phyloP scores from a whole-genome alignment of 2,113 vertebrate genomes.

The Dinomys branickii region DNA sequence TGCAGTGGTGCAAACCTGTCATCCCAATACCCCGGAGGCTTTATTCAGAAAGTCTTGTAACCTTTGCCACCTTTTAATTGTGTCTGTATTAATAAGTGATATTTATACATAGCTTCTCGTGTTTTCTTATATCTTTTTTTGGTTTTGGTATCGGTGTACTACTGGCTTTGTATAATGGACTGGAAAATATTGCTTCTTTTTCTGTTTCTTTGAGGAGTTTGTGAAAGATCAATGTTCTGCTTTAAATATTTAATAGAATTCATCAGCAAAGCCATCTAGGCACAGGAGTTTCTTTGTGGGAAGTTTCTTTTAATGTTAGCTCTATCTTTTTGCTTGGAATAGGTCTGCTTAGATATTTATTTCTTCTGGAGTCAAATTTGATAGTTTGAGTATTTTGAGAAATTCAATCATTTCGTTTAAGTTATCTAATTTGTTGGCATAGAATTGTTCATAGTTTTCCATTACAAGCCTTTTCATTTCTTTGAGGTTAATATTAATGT shows the following conservation, averaged over 20 bases:
- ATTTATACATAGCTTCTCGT: neutral
- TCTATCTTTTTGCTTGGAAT: neutral
- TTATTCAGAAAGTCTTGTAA: neutral
- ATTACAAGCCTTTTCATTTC: neutral
- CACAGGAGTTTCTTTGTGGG: neutral
- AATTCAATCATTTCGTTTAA: neutral
- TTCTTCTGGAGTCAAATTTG: constrained; percentile 3
- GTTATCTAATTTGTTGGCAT: neutral
- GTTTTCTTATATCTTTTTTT: neutral
- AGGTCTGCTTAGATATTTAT: neutral
- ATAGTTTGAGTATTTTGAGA: constrained; percentile 9
- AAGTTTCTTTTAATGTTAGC: neutral
- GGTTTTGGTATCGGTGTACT: neutral
- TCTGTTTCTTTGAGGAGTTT: constrained; percentile 33
- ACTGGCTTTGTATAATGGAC: neutral
- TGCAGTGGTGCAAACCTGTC: neutral
- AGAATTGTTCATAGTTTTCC: neutral
- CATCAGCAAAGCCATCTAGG: neutral
- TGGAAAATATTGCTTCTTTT: neutral
- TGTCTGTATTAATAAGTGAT: neutral
- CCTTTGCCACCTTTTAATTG: neutral
- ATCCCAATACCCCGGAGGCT: neutral
- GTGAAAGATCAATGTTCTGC: neutral
- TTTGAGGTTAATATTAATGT: neutral
- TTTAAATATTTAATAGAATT: neutral